Evolutionary conservation across 1,140 invertebrate species (phyloP), one percentile per base, ranked within the genome.

Genomic region (Orchesella cincta): DNA sequence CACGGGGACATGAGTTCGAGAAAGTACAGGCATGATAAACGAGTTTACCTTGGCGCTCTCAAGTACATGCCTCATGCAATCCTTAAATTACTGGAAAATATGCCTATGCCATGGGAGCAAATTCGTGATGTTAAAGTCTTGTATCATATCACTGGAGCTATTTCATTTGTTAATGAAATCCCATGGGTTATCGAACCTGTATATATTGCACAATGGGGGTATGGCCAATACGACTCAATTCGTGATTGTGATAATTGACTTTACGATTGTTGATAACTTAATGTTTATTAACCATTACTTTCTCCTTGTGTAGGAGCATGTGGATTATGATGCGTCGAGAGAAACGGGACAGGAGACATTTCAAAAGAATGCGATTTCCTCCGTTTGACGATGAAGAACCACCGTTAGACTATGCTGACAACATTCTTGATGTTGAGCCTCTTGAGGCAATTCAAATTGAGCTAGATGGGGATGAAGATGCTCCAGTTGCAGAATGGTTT

Each of bases 51-150:
- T 16, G 98, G 97, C 14, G 97, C 98, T 1, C 87, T 99, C 31
- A 99, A 99, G 85, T 99, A 99, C 84, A 99, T 99, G 97, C 98
- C 98, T 1, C 98, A 99, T 90, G 98, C 98, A 29, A 97, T 99
- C 0, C 92, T 99, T 88, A 99, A 99, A 84, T 88, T 99, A 0
- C 85, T 99, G 76, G 98, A 99, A 87, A 99, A 99, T 84, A 99
- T 99, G 98, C 98, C 98, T 0, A 99, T 99, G 98, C 98, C 98
- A 20, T 99, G 98, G 98, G 98, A 99, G 87, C 98, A 99, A 87
- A 99, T 99, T 80, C 87, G 98, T 81, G 98, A 99, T 88, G 96
- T 98, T 0, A 94, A 96, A 87, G 97, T 98, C 1, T 87, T 98
- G 3, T 99, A 98, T 85, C 97, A 98, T 83, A 98, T 98, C 57